Evolutionary conservation across 2,888 invertebrate genomes (phyloP), one percentile per base, ranked within the genome.

Genomic region (Oscheius sp.): DNA sequence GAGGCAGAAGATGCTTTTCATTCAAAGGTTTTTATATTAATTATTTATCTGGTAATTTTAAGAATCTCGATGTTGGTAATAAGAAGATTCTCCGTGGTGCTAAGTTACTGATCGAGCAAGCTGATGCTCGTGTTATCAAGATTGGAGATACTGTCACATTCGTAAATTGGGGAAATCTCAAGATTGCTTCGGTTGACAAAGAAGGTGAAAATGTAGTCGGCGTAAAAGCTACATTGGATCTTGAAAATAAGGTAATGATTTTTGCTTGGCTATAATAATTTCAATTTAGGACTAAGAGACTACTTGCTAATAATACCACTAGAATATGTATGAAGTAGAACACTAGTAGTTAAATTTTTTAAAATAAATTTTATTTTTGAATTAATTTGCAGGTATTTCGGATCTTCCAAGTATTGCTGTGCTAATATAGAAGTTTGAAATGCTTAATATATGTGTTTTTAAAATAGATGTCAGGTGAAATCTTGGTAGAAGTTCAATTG

Each of bases 151-250:
- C 93, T 84, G 92, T 95, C 0, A 99, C 98, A 0, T 97, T 99
- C 82, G 95, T 99, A 69, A 94, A 97, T 88, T 98, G 96, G 92
- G 98, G 98, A 20, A 99, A 99, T 89, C 88, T 98, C 66, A 92
- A 93, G 33, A 91, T 96, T 75, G 90, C 92, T 81, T 92, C 81
- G 66, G 77, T 96, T 75, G 90, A 92, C 81, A 92, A 80, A 76
- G 73, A 77, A 31, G 79, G 72, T 23, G 70, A 70, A 23, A 57
- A 69, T 0, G 66, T 80, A 42, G 66, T 76, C 15, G 84, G 85
- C 2, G 88, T 98, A 55, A 92, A 92, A 82, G 96, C 93, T 0
- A 91, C 91, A 25, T 90, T 93, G 0, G 94, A 96, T 88, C 89
- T 97, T 39, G 92, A 93, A 0, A 93, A 98, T 87, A 96, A 84